Percentiles rank a stretch among this genome's conserved stretches.
Evolutionary conservation across 2,113 vertebrate species (phyloP).

Genomic region (Saccopteryx leptura): DNA sequence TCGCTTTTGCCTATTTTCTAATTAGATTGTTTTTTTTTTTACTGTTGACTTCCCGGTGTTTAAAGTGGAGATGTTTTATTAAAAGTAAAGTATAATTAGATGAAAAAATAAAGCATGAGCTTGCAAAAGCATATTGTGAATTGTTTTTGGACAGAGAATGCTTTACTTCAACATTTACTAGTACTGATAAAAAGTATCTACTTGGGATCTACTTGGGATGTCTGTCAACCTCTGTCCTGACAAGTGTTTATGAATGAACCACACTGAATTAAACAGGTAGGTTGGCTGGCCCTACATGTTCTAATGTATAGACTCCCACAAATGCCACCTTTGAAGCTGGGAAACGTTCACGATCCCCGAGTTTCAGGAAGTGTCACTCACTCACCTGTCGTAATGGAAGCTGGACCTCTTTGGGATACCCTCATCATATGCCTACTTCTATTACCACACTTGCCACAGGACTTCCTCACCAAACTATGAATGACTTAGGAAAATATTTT

Average conservation of each 20-base stretch:
- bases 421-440: not conserved
- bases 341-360: not conserved
- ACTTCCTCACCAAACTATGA: not conserved
- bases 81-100: not conserved
- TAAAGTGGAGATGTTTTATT: constrained; percentile 10
- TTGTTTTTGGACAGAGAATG: not conserved
- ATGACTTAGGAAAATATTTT: not conserved
- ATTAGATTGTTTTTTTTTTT: not conserved
- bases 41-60: not conserved
- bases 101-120: constrained; percentile 26
- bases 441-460: not conserved
- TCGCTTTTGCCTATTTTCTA: constrained; percentile 43
- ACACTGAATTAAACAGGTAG: not conserved
- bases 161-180: not conserved
- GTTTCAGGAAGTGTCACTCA: not conserved
- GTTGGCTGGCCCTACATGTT: not conserved
- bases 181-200: not conserved
- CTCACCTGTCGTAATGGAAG: not conserved
- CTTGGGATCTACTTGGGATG: not conserved
- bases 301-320: not conserved
- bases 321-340: not conserved
- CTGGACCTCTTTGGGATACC: not conserved
- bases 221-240: not conserved
- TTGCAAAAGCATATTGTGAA: constrained; percentile 9
- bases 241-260: not conserved